Evolutionary conservation across 2,113 vertebrate species (phyloP).

Genomic region (Paramisgurnus dabryanus): DNA sequence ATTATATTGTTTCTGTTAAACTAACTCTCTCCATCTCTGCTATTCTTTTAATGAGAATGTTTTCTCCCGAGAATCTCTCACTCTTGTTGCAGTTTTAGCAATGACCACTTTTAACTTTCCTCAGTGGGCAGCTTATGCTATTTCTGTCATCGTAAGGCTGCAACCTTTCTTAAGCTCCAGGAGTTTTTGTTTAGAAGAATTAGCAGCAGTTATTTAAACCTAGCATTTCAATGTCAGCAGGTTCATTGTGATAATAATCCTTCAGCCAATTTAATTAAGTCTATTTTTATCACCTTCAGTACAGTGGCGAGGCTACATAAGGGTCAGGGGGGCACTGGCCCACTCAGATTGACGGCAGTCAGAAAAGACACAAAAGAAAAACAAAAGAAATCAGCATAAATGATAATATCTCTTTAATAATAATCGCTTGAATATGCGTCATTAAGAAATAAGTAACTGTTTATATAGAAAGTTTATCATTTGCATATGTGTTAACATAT

Average conservation of each 20-base stretch:
- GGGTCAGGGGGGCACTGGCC: too few species aligned
- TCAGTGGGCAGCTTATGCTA: conserved; percentile 17
- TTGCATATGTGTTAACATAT: too few species aligned
- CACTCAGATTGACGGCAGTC: too few species aligned
- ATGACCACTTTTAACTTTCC: conserved; percentile 11
- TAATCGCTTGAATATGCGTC: too few species aligned
- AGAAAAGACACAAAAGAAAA: too few species aligned
- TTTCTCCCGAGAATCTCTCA: conserved; percentile 32
- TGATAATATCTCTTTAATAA: too few species aligned
- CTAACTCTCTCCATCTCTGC: conserved; percentile 13
- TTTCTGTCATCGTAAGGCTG: conserved; percentile 27
- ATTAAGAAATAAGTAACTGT: too few species aligned
- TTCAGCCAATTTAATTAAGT: background rate
- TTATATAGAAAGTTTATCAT: too few species aligned
- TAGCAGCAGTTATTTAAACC: background rate
- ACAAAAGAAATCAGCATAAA: too few species aligned
- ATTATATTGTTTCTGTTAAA: conserved; percentile 43
- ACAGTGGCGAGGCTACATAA: background rate
- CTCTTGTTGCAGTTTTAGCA: conserved; percentile 21
- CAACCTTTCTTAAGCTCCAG: background rate
- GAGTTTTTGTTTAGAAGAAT: background rate
- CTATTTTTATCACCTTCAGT: background rate
- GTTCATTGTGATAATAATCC: background rate
- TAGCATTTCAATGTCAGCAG: background rate
- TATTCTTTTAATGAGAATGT: conserved; percentile 45